A percentile compares a stretch with the other conserved stretches of the same genome.
phyloP scores from a whole-genome alignment of 2,113 vertebrate species.

The Cairina moschata region DNA sequence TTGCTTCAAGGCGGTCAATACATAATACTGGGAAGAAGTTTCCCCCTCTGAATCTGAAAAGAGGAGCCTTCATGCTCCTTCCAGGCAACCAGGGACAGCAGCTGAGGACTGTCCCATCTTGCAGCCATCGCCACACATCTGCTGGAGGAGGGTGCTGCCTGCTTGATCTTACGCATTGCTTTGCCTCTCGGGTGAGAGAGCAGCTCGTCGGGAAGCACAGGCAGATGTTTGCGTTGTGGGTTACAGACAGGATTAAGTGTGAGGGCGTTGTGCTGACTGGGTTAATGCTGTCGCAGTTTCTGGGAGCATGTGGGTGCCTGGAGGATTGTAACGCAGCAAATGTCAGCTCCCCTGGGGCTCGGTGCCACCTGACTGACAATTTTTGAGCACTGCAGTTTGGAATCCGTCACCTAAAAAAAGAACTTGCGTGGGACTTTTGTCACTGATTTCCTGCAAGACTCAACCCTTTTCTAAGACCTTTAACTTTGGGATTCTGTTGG shows the following conservation, averaged over 20 bases:
- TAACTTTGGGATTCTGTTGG: neutral
- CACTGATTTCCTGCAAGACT: neutral
- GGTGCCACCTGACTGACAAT: slow-evolving; percentile 26
- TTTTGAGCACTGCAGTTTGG: slow-evolving; percentile 17
- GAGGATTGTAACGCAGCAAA: slow-evolving; percentile 42
- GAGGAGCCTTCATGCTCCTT: neutral
- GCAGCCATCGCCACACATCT: fast-evolving
- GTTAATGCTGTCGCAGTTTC: neutral
- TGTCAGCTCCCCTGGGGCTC: slow-evolving; percentile 13
- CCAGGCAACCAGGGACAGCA: neutral
- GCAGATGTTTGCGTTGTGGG: neutral
- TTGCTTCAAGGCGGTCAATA: fast-evolving
- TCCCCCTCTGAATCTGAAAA: neutral
- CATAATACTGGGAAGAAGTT: neutral
- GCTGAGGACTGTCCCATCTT: neutral
- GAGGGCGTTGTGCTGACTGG: neutral
- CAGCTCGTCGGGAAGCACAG: neutral
- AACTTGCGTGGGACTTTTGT: neutral
- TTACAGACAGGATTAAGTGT: neutral
- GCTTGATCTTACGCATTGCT: fast-evolving
- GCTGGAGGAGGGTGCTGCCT: neutral
- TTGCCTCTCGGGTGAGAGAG: neutral
- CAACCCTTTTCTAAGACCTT: slow-evolving; percentile 17
- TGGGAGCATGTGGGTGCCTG: slow-evolving; percentile 7
- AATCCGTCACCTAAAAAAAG: slow-evolving; percentile 14